Base-by-base conservation (phyloP, 2,888 invertebrate species). In the Acleris holmiana region DNA sequence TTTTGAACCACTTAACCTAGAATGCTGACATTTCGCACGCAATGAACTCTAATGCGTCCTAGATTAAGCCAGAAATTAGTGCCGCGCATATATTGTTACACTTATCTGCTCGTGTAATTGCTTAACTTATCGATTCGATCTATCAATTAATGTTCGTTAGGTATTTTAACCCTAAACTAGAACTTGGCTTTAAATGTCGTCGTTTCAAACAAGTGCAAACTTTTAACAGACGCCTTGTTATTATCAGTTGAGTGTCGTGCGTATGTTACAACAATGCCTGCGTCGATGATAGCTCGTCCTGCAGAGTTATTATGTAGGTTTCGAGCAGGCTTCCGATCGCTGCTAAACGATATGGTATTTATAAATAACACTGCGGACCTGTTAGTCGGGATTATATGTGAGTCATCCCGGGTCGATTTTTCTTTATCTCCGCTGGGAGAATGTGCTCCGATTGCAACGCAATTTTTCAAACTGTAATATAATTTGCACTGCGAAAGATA, bases 271-370 rank as follows among this genome's bases (percentile, higher is more conserved):
- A 84, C 80, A 82, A 84, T 76, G 76, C 75, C 69, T 72, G 72
- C 68, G 69, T 68, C 73, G 77, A 83, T 80, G 80, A 80, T 80
- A 80, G 76, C 79, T 79, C 77, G 80, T 77, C 79, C 67, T 69
- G 69, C 72, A 74, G 75, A 70, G 77, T 77, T 67, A 79, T 79
- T 78, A 75, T 79, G 76, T 74, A 71, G 73, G 73, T 74, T 70
- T 75, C 76, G 68, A 71, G 73, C 69, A 68, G 72, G 74, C 73
- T 71, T 76, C 73, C 81, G 82, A 85, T 86, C 86, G 85, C 82
- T 83, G 78, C 81, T 86, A 85, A 87, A 85, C 78, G 83, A 80
- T 80, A 83, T 83, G 79, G 85, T 84, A 83, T 74, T 73, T 72
- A 72, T 70, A 69, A 73, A 72, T 61, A 58, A 60, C 64, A 50